Evolutionary conservation across 2,888 invertebrate species (phyloP).

Genomic region (Andrena bicolor): DNA sequence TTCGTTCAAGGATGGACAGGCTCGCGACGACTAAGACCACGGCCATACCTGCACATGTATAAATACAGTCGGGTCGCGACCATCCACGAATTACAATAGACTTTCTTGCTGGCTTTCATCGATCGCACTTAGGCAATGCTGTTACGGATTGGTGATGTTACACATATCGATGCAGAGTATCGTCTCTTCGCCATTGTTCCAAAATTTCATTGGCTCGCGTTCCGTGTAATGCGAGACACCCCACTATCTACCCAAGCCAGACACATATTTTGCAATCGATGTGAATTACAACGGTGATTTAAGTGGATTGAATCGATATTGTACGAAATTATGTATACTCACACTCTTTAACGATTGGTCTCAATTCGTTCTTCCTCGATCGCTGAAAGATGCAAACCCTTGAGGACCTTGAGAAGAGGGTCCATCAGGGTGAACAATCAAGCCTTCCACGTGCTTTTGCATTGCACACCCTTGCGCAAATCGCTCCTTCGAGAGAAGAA

Average conservation of each 20-base stretch:
- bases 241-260: neutral
- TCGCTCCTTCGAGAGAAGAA: slow-evolving; percentile 18
- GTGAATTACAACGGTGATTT: neutral
- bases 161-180: slow-evolving; percentile 74
- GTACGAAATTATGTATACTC: neutral
- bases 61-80: slow-evolving; percentile 84
- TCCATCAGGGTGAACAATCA: neutral
- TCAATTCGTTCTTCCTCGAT: neutral
- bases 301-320: neutral
- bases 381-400: neutral
- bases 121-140: slow-evolving; percentile 83
- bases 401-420: neutral
- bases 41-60: slow-evolving; percentile 83
- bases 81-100: slow-evolving; percentile 85
- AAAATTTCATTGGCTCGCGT: slow-evolving; percentile 24
- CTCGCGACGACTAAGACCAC: slow-evolving; percentile 81
- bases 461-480: neutral
- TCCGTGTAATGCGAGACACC: neutral
- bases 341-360: neutral
- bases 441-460: neutral
- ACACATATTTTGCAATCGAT: neutral
- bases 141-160: slow-evolving; percentile 82
- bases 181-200: slow-evolving; percentile 34
- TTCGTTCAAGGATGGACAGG: slow-evolving; percentile 79
- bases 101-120: slow-evolving; percentile 85